These are phyloP conservation scores for Tadarida brasiliensis DNA, from an alignment of 2,797 vertebrate genomes.

Conservation along the genomic window DNA sequence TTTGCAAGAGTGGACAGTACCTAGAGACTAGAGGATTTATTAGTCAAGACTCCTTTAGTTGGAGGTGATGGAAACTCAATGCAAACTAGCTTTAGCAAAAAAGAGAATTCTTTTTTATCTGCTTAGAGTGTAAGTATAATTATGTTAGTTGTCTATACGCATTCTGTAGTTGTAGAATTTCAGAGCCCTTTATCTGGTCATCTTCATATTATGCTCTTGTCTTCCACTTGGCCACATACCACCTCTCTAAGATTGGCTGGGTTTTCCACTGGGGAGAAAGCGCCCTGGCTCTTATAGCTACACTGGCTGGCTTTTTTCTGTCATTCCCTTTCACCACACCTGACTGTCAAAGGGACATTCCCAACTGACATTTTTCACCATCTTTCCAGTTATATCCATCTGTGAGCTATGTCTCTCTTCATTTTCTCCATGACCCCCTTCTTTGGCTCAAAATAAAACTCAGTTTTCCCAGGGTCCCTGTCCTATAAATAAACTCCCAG, in stretches of 20 bases:
- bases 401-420: neutral
- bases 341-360: neutral
- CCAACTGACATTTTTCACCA: neutral
- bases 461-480: neutral
- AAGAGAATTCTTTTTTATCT: neutral
- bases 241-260: neutral
- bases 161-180: neutral
- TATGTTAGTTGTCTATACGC: neutral
- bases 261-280: neutral
- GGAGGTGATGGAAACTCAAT: neutral
- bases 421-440: neutral
- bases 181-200: neutral
- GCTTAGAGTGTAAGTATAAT: neutral
- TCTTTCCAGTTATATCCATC: neutral
- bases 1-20: neutral
- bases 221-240: neutral
- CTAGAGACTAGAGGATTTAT: neutral
- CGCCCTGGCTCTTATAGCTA: neutral
- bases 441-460: constrained; percentile 5
- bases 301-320: neutral
- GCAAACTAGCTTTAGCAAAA: constrained; percentile 12
- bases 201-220: neutral
- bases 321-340: neutral
- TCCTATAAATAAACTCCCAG: neutral
- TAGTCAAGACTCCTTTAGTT: neutral